Evolutionary conservation across 2,888 invertebrate genomes (phyloP), one percentile per base, ranked within the genome.

Genomic region (Erpobdella octoculata): DNA sequence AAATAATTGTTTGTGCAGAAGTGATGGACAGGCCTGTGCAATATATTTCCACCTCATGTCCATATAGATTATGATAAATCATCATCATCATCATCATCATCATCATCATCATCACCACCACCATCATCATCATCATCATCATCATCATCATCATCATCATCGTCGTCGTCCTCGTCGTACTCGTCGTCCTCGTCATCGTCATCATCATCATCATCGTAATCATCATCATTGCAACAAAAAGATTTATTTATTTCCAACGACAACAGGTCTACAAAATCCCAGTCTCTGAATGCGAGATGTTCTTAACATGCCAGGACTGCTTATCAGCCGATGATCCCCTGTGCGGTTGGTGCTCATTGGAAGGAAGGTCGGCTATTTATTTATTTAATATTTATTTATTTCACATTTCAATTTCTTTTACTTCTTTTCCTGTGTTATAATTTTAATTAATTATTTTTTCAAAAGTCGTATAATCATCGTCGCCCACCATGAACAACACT

Each of bases 311-410:
- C 73, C 74, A 73, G 0, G 71, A 75, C 31, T 81, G 82, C 74
- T 77, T 79, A 5, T 78, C 77, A 0, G 80, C 80, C 37, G 75
- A 75, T 61, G 80, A 81, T 73, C 81, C 82, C 0, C 80, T 79
- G 77, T 81, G 82, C 75, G 82, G 81, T 36, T 82, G 82, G 82
- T 82, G 81, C 73, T 78, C 80, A 4, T 76, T 81, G 36, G 80
- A 80, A 74, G 80, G 79, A 77, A 81, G 78, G 81, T 82, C 15
- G 2, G 28, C 8, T n/a, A n/a, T n/a, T n/a, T n/a, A n/a, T n/a
- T n/a, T n/a, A n/a, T n/a, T n/a, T n/a, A n/a, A n/a, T n/a, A n/a
- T n/a, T n/a, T n/a, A n/a, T n/a, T n/a, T n/a, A 5, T 46, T 18
- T 46, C 46, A 46, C 46, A 46, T 46, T 3, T 46, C 46, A n/a